phyloP scores from a whole-genome alignment of 2,113 vertebrate genomes.

The Bubo bubo region DNA sequence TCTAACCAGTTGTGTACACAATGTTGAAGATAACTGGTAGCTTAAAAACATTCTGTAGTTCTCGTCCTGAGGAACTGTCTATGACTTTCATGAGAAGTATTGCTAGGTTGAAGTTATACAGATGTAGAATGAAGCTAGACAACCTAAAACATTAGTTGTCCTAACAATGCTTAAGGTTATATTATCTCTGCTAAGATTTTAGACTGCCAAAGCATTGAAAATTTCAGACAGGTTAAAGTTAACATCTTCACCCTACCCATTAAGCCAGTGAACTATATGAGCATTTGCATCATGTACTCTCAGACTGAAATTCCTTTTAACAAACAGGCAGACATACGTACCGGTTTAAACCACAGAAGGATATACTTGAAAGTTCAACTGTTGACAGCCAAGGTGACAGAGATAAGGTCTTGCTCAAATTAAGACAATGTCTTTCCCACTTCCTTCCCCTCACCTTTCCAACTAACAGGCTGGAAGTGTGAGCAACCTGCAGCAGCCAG shows the following conservation, averaged over 20 bases:
- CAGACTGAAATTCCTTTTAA: background rate
- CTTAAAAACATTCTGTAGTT: background rate
- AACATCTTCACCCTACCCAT: background rate
- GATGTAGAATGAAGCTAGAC: background rate
- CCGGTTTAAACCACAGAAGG: background rate
- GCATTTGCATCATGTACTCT: background rate
- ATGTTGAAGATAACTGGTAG: background rate
- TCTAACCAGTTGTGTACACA: background rate
- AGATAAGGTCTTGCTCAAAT: background rate
- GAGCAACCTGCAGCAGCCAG: background rate
- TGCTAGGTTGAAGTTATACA: background rate
- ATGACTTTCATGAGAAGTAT: background rate
- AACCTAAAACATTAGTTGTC: background rate
- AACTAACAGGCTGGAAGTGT: background rate
- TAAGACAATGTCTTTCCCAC: background rate
- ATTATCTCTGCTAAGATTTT: background rate
- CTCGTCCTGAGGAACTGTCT: background rate
- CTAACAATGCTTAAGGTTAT: background rate
- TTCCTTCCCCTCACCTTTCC: background rate
- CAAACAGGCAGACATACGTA: background rate
- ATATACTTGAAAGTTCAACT: background rate
- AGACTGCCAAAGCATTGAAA: background rate
- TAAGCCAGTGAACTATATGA: background rate
- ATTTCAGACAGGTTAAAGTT: background rate
- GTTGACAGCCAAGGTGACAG: background rate